These are phyloP conservation scores for Epistrophella euchroma DNA, from an alignment of 2,888 invertebrate species.

Conservation along the genomic window DNA sequence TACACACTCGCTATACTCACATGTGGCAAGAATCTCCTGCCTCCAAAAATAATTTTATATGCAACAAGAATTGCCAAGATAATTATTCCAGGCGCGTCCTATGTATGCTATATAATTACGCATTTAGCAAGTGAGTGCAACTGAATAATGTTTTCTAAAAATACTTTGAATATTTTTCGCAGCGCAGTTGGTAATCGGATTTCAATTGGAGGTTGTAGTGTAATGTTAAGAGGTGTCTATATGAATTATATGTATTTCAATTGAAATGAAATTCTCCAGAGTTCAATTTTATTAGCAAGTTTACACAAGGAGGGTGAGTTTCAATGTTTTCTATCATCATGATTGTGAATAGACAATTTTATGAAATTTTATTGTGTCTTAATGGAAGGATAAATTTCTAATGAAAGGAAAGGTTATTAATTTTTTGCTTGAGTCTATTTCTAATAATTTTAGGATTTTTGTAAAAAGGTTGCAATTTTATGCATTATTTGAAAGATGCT, in stretches of 20 bases:
- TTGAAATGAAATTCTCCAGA: slow-evolving; percentile 56
- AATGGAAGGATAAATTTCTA: not conserved
- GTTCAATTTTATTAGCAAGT: slow-evolving; percentile 35
- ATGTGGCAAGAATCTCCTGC: slow-evolving; percentile 21
- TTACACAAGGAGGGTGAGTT: slow-evolving; percentile 3
- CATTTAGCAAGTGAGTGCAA: slow-evolving; percentile 75
- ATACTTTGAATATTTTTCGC: slow-evolving; percentile 52
- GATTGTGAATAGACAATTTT: not conserved
- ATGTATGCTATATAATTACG: slow-evolving; percentile 59
- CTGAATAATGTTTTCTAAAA: slow-evolving; percentile 61
- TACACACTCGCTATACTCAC: not conserved
- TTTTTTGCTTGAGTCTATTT: no score
- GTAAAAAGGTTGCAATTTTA: no score
- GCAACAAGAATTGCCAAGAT: slow-evolving; percentile 26
- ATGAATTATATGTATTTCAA: slow-evolving; percentile 45
- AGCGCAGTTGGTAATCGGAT: slow-evolving; percentile 56
- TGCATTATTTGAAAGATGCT: no score
- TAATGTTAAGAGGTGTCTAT: slow-evolving; percentile 43
- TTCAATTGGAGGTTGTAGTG: slow-evolving; percentile 58
- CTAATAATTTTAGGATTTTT: no score
- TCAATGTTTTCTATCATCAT: not conserved
- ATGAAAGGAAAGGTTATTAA: no score
- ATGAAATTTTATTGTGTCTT: not conserved
- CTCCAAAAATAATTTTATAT: slow-evolving; percentile 44
- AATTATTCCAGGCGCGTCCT: slow-evolving; percentile 52